A percentile compares a stretch with the other conserved stretches of the same genome.
These are phyloP conservation scores for Archips xylosteana DNA, from an alignment of 2,888 invertebrate genomes.

Conservation along the genomic window DNA sequence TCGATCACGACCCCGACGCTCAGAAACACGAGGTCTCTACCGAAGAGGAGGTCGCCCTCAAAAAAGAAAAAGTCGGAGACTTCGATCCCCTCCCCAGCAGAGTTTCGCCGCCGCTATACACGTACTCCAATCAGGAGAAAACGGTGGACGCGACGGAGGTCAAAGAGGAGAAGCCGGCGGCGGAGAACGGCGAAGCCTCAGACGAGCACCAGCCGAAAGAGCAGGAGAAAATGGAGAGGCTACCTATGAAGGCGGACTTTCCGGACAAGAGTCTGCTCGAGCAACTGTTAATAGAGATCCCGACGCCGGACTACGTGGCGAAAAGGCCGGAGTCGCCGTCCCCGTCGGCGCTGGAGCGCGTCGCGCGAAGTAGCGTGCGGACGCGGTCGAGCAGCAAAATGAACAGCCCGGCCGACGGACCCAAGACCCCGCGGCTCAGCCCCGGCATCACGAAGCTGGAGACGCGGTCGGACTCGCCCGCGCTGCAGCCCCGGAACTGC, in stretches of 20 bases:
- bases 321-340: constrained; percentile 80
- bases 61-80: constrained; percentile 67
- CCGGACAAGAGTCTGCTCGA: constrained; percentile 88
- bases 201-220: constrained; percentile 50
- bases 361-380: constrained; percentile 84
- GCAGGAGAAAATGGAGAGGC: constrained; percentile 66
- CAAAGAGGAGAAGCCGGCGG: constrained; percentile 52
- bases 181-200: constrained; percentile 67
- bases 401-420: constrained; percentile 87
- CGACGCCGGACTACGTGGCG: constrained; percentile 84
- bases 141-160: constrained; percentile 75
- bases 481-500: constrained; percentile 63
- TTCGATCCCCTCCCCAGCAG: constrained; percentile 89
- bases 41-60: constrained; percentile 44
- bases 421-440: constrained; percentile 76
- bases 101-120: constrained; percentile 90
- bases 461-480: constrained; percentile 72
- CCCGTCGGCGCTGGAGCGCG: constrained; percentile 76
- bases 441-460: constrained; percentile 67
- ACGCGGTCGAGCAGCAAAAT: constrained; percentile 89
- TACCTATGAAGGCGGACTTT: constrained; percentile 78
- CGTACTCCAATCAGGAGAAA: constrained; percentile 91
- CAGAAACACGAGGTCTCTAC: constrained; percentile 47
- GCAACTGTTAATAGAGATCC: constrained; percentile 94
- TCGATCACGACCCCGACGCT: constrained; percentile 47